Percentiles rank a stretch among this genome's conserved stretches.
phyloP scores from a whole-genome alignment of 1,140 invertebrate genomes.

The Melipona quadrifasciata region DNA sequence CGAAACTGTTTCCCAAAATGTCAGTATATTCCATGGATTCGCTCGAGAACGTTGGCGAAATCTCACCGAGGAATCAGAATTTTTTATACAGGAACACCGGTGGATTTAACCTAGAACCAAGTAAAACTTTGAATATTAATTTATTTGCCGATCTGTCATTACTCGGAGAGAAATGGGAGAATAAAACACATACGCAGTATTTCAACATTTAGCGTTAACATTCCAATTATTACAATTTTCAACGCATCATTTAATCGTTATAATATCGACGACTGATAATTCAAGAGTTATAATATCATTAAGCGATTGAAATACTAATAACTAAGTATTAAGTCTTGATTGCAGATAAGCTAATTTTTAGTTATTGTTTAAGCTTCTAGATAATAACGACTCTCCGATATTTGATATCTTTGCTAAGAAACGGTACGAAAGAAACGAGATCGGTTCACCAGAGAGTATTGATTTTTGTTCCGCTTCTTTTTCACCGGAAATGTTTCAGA shows the following conservation, averaged over 20 bases:
- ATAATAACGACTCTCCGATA: background rate
- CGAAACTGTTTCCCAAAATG: conserved; percentile 45
- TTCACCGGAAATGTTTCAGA: conserved; percentile 55
- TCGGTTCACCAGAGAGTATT: background rate
- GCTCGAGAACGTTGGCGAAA: conserved; percentile 52
- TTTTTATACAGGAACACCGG: background rate
- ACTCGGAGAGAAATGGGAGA: background rate
- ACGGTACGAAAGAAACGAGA: background rate
- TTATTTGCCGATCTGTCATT: background rate
- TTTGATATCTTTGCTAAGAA: conserved; percentile 1
- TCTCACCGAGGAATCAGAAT: background rate
- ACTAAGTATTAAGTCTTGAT: too few relatives aligned
- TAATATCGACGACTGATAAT: background rate
- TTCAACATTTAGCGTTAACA: background rate
- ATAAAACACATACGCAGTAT: background rate
- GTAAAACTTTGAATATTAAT: background rate
- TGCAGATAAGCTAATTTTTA: background rate
- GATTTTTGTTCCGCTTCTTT: background rate
- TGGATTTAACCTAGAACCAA: background rate
- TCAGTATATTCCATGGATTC: conserved; percentile 69
- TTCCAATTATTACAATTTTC: background rate
- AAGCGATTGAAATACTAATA: background rate
- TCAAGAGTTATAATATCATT: background rate
- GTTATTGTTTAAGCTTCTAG: background rate
- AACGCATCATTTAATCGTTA: background rate